Conservation (phyloP, 2,113 vertebrate genomes). For the Oryzias woworae region DNA sequence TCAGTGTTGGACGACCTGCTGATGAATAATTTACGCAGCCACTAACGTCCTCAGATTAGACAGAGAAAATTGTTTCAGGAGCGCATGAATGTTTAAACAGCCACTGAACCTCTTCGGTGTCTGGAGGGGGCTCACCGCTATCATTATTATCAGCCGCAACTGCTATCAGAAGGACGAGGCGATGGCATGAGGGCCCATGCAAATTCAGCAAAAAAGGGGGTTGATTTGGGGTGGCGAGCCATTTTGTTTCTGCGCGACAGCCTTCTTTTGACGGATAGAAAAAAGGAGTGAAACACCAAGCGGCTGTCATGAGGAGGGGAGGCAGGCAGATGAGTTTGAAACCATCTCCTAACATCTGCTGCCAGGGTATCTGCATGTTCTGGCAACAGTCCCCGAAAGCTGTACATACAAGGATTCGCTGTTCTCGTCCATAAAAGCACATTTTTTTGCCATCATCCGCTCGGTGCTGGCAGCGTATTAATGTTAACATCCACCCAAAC, state of each 20-base stretch:
- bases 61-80: slow-evolving; percentile 73
- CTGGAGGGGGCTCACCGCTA: slow-evolving; percentile 49
- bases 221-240: slow-evolving; percentile 29
- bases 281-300: slow-evolving; percentile 35
- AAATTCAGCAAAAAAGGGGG: slow-evolving; percentile 45
- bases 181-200: slow-evolving; percentile 39
- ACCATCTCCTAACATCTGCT: slow-evolving; percentile 55
- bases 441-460: slow-evolving; percentile 34
- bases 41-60: slow-evolving; percentile 74
- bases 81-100: slow-evolving; percentile 78
- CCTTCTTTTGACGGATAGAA: slow-evolving; percentile 35
- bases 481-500: slow-evolving; percentile 28
- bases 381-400: slow-evolving; percentile 52
- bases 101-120: slow-evolving; percentile 62
- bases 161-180: slow-evolving; percentile 52
- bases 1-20: slow-evolving; percentile 54
- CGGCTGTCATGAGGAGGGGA: slow-evolving; percentile 15
- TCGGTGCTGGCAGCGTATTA: slow-evolving; percentile 31
- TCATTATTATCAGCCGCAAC: slow-evolving; percentile 69
- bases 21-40: slow-evolving; percentile 69
- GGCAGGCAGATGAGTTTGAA: slow-evolving; percentile 33
- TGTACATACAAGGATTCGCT: slow-evolving; percentile 39
- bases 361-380: slow-evolving; percentile 52
- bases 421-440: slow-evolving; percentile 30
- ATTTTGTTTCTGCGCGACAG: slow-evolving; percentile 42